Evolutionary conservation across 2,113 vertebrate genomes (phyloP).

Genomic region (Sander lucioperca): DNA sequence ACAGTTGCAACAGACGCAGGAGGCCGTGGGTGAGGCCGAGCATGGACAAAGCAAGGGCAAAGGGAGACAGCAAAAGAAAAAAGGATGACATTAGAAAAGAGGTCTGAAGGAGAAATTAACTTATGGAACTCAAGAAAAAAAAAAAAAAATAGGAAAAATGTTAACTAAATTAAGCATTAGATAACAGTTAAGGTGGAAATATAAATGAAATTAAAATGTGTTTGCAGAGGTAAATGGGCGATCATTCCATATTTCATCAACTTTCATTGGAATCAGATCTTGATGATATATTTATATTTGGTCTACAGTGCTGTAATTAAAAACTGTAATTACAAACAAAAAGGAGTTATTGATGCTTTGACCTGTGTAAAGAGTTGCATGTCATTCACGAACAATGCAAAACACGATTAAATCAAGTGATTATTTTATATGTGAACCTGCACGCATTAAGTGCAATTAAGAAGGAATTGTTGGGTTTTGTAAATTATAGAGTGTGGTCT

Average conservation of each 20-base stretch:
- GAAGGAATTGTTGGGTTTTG: too few relatives aligned
- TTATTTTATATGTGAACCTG: background rate
- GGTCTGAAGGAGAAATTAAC: constrained; percentile 9
- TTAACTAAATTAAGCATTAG: too few relatives aligned
- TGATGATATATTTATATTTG: too few relatives aligned
- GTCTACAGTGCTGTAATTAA: background rate
- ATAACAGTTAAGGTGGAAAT: background rate
- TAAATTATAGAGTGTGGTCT: too few relatives aligned
- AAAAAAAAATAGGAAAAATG: background rate
- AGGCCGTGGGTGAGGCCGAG: constrained; percentile 24
- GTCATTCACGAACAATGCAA: background rate
- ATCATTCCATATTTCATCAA: background rate
- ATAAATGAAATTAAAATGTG: background rate
- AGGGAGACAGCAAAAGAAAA: constrained; percentile 36
- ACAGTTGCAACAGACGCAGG: constrained; percentile 24
- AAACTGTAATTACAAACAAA: background rate
- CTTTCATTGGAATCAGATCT: background rate
- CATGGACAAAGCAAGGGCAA: constrained; percentile 50
- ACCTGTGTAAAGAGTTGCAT: background rate
- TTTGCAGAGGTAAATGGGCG: background rate
- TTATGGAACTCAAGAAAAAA: background rate
- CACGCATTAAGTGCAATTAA: too few relatives aligned
- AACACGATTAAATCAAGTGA: background rate
- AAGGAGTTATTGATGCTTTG: background rate
- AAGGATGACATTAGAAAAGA: background rate